Base-by-base conservation (phyloP, 1,140 invertebrate species). In the Hypsibius dujardini region DNA sequence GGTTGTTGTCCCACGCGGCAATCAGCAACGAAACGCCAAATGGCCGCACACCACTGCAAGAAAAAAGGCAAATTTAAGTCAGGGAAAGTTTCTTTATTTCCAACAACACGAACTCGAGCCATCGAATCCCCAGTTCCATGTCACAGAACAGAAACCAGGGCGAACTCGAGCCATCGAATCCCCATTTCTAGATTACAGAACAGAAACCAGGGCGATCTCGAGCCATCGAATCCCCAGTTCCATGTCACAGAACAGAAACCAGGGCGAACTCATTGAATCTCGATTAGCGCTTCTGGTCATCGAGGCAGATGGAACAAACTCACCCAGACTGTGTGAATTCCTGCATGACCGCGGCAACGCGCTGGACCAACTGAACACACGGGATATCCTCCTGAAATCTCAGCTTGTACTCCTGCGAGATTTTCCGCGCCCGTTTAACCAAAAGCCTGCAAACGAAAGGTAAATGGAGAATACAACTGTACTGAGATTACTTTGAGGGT, bases 321-420 rank as follows among this genome's bases (percentile, higher is more conserved):
- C 83, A 94, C 90, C 95, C 95, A 46, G 93, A 96, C 79, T 98
- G 96, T 72, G 96, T 99, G 76, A 97, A 99, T 79, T 99, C 96
- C 82, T 99, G 96, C 95, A 99, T 98, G 2, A 98, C 88, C 75
- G 89, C 88, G 59, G 96, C 95, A 1, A 99, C 88, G 77, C 90
- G 84, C 79, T 97, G 92, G 50, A 99, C 96, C 1, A 99, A 82
- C 78, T 98, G 94, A 1, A 90, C 86, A 1, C 94, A 95, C 1
- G 96, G 94, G 76, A 98, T 98, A 1, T 90, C 86, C 80, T 98
- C 92, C 71, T 88, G 85, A 79, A 98, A 98, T 74, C 88, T 86
- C 47, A 96, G 79, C 73, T 85, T 87, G 79, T 99, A 99, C 76
- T 94, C 87, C 79, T 96, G 92, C 1, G 95, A 95, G 83, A 97